These are phyloP conservation scores for Anadara kagoshimensis DNA, from an alignment of 1,140 invertebrate species.

Conservation along the genomic window DNA sequence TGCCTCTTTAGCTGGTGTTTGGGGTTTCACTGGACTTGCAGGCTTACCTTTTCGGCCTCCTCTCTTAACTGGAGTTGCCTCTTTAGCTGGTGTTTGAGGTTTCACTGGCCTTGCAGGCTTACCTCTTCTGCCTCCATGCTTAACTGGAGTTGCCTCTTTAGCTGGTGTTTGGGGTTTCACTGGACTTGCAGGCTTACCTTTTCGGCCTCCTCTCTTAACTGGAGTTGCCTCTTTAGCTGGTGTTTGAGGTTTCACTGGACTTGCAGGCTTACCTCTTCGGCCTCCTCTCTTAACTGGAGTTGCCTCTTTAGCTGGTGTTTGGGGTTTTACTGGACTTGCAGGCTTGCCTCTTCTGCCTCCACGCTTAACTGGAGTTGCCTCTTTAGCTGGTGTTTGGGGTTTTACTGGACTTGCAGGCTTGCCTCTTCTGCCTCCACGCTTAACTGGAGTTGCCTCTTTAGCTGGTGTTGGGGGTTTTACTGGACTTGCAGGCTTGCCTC, in stretches of 20 bases:
- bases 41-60: neutral
- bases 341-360: neutral
- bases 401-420: neutral
- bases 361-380: neutral
- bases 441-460: neutral
- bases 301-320: neutral
- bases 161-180: neutral
- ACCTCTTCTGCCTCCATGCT: constrained; percentile 7
- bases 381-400: neutral
- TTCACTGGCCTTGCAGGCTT: neutral
- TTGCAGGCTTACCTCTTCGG: neutral
- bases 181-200: neutral
- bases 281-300: neutral
- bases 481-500: neutral
- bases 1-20: constrained; percentile 4
- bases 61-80: constrained; percentile 8
- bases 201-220: neutral
- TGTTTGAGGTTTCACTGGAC: constrained; percentile 1
- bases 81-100: constrained; percentile 1
- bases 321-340: neutral
- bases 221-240: neutral
- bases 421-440: neutral
- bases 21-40: neutral
- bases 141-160: constrained; percentile 1
- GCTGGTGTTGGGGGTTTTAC: neutral